These are phyloP conservation scores for Propithecus coquereli DNA, from an alignment of 2,113 vertebrate genomes.

Conservation along the genomic window DNA sequence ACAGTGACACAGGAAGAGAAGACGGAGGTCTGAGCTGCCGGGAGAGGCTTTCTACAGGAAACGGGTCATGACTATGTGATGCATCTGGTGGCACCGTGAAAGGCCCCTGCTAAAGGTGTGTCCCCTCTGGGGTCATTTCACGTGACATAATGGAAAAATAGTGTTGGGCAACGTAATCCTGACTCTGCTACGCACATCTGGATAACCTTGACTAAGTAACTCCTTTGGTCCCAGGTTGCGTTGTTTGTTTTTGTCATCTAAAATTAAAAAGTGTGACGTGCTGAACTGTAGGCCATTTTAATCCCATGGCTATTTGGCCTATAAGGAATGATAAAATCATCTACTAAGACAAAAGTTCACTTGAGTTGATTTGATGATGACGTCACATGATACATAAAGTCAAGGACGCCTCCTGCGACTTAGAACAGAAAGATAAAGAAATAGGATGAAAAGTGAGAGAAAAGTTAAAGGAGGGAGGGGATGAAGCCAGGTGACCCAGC, in stretches of 20 bases:
- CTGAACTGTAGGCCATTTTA: not conserved
- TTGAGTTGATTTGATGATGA: not conserved
- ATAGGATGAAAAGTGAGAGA: not conserved
- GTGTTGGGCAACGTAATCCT: not conserved
- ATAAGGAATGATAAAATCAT: not conserved
- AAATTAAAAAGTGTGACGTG: not conserved
- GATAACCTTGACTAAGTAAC: not conserved
- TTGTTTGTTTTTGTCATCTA: not conserved
- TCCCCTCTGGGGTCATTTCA: not conserved
- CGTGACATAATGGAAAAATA: not conserved
- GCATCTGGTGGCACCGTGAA: not conserved
- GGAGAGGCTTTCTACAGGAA: not conserved
- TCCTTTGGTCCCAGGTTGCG: not conserved
- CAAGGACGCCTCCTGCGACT: not conserved
- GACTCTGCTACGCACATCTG: not conserved
- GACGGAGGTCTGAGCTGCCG: not conserved
- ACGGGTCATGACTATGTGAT: not conserved
- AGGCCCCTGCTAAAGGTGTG: not conserved
- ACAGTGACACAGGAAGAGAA: fast-evolving
- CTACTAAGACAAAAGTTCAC: not conserved
- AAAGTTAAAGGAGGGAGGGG: not conserved
- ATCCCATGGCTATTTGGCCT: not conserved
- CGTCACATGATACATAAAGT: not conserved
- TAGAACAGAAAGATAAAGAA: not conserved
- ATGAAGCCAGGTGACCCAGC: not conserved